Evolutionary conservation across 2,113 vertebrate species (phyloP).

Genomic region (Calidris pugnax): DNA sequence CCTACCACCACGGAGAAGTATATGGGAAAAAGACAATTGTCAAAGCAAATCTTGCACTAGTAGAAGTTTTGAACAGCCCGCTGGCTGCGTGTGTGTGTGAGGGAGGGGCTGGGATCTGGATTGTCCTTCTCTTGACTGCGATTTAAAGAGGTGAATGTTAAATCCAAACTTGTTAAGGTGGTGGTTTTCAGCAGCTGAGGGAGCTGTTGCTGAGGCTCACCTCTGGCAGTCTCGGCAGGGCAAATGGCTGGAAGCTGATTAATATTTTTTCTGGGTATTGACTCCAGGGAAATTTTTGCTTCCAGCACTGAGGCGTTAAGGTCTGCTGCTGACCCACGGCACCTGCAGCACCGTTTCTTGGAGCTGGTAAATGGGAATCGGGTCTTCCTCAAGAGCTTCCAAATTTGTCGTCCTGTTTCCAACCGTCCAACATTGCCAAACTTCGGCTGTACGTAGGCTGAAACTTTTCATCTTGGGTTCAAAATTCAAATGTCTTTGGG

Average conservation of each 20-base stretch:
- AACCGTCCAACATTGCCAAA: background rate
- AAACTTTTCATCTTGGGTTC: background rate
- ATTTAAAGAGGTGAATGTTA: background rate
- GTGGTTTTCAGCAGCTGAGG: background rate
- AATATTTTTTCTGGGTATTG: background rate
- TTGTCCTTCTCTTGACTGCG: background rate
- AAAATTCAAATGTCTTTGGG: background rate
- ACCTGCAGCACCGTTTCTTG: background rate
- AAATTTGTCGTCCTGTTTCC: background rate
- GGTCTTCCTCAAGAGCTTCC: background rate
- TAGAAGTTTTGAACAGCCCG: background rate
- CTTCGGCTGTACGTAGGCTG: background rate
- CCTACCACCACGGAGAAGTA: background rate
- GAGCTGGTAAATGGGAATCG: background rate
- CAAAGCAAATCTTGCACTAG: background rate
- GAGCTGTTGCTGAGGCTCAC: background rate
- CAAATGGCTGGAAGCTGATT: background rate
- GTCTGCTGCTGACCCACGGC: background rate
- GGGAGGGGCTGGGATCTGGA: fast-evolving
- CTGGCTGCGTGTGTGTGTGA: background rate
- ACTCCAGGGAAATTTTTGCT: background rate
- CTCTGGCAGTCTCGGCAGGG: background rate
- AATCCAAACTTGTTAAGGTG: background rate
- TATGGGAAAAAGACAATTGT: fast-evolving
- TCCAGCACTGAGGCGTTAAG: background rate